Evolutionary conservation across 2,113 vertebrate species (phyloP), one percentile per base, ranked within the genome.

Genomic region (Dunckerocampus dactyliophorus): DNA sequence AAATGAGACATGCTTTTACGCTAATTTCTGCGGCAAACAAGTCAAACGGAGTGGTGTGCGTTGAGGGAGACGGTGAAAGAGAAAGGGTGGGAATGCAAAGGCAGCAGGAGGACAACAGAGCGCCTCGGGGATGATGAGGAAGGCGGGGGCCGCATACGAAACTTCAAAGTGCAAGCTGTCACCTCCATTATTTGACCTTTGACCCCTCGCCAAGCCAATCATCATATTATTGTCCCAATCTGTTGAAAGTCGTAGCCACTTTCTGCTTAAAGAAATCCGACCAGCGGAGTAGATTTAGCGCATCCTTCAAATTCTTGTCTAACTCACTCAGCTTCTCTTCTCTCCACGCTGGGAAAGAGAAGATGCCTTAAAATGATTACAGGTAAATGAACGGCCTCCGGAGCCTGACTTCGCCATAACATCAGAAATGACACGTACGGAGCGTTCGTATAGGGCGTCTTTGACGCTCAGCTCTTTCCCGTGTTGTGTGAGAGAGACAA

Each of bases 111-210:
- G 39, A 42, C 53, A 39, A 55, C 21, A 42, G 47, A 64, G 37
- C 63, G 76, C 82, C 81, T 43, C 54, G 62, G 79, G 81, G 72
- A 63, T 54, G 69, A 78, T 59, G 66, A 31, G 60, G 56, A 63
- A 67, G 68, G 68, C 52, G 74, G 73, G 63, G 75, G 59, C 57
- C 86, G 79, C 75, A 28, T 80, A 79, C 66, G 37, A 66, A 80
- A 85, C 87, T 82, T 88, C 82, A 87, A 87, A 88, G 85, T 82
- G 72, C 76, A 80, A 64, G 57, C 80, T 85, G 79, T 84, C 86
- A 85, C 81, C 74, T 77, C 72, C 79, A 82, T 81, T 81, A 73
- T 78, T 74, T 85, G 82, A 88, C 86, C 83, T 79, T 77, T 82
- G 58, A 84, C 72, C 79, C 19, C 46, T 43, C 24, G 20, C 59